Conservation (phyloP, 2,113 vertebrate genomes). For the Lontra canadensis region DNA sequence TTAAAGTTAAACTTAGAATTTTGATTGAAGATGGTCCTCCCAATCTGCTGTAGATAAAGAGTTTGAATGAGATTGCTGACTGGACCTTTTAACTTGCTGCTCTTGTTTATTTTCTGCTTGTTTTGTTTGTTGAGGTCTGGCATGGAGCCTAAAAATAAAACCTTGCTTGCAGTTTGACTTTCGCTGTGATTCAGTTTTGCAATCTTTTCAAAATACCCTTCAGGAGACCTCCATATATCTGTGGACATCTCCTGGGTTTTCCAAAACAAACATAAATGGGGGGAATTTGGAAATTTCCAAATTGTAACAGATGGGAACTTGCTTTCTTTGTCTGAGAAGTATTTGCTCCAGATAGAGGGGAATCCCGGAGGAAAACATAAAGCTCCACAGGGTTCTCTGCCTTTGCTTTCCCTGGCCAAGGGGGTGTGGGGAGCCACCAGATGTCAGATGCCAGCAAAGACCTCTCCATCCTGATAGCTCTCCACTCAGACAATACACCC, state of each 20-base stretch:
- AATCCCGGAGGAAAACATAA: constrained; percentile 2
- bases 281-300: constrained; percentile 63
- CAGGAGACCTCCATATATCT: constrained; percentile 31
- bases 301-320: constrained; percentile 14
- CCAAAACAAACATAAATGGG: constrained; percentile 48
- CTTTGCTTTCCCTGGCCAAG: neutral
- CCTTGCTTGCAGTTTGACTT: neutral
- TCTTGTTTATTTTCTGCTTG: constrained; percentile 70
- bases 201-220: constrained; percentile 58
- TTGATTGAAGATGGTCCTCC: neutral
- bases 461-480: neutral
- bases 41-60: neutral
- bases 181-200: constrained; percentile 16
- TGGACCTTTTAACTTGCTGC: constrained; percentile 15
- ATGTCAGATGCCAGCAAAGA: neutral
- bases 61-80: constrained; percentile 42
- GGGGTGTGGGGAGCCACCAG: neutral
- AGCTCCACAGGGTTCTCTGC: neutral
- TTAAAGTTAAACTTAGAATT: constrained; percentile 17
- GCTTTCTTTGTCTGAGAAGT: neutral
- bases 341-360: neutral
- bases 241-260: constrained; percentile 61
- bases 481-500: neutral
- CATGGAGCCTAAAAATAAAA: constrained; percentile 43
- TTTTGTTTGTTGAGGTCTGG: constrained; percentile 72